Evolutionary conservation across 2,797 vertebrate genomes (phyloP), one percentile per base, ranked within the genome.

Genomic region (Danionella dracula): DNA sequence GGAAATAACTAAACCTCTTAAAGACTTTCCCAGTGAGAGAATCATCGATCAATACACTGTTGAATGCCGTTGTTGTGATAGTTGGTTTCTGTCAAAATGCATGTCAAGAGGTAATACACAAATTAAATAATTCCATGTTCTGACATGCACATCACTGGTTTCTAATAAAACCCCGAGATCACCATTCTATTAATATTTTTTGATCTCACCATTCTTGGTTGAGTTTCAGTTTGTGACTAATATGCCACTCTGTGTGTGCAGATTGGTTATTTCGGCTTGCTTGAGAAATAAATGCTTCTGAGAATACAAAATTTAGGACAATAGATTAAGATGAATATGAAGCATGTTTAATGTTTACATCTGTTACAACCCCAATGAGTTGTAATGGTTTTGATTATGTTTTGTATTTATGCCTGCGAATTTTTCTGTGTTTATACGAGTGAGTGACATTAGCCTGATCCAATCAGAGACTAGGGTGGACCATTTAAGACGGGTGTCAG

Each of bases 41-140:
- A 66, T 55, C 62, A 46, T 55, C 55, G 68, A 70, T 63, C 50
- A 41, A 10, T 56, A 17, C 68, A 40, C 34, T 40, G 17, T 56
- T 66, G 41, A 27, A 50, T 29, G 29, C 46, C 15, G 63, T 40
- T 66, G 41, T 12, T 1, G 51, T 56, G 31, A 16, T 37, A 38
- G 32, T 55, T 40, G 63, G 53, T 32, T 31, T 32, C 51, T 66
- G 51, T 48, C 53, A 57, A 57, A 56, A 38, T 38, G 27, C 51
- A 66, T 48, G 53, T 48, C 29, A 57, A 56, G 16, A 66, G 13
- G 31, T 34, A 15, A 29, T 40, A 32, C 53, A 57, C 51, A 66
- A 48, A 66, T 66, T 51, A 51, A 66, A 56, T 66, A 66, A 46
- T 56, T 66, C 42, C 56, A 19, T 66, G 32, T 56, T 66, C 21